Evolutionary conservation across 2,797 vertebrate species (phyloP).

Genomic region (Amblyopsis hoosieri): DNA sequence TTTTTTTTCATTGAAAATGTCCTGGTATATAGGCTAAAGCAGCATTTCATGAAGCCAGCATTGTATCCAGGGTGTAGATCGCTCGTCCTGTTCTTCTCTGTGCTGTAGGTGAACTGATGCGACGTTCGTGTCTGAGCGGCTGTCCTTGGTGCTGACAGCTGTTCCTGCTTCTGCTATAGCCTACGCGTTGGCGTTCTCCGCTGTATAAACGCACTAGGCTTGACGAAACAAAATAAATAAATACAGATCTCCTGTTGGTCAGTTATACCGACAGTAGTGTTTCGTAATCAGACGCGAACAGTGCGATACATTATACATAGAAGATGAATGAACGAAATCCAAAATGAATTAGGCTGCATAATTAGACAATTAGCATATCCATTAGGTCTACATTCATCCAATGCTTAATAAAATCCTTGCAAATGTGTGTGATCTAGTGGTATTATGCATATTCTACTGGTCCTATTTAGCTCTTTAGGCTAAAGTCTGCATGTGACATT

Average conservation of each 20-base stretch:
- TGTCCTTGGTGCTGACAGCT: conserved; percentile 85
- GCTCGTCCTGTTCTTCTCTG: conserved; percentile 30
- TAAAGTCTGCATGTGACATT: background rate
- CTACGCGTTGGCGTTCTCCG: conserved; percentile 60
- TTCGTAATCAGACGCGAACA: conserved; percentile 13
- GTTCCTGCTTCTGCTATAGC: conserved; percentile 69
- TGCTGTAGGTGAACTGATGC: conserved; percentile 45
- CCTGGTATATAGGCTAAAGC: conserved; percentile 8
- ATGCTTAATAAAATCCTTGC: too few species aligned
- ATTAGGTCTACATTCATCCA: too few species aligned
- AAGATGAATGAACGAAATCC: too few species aligned
- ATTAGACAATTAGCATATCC: too few species aligned
- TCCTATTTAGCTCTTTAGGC: too few species aligned
- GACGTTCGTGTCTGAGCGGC: conserved; percentile 58
- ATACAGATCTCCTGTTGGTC: conserved; percentile 31
- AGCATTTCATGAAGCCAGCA: conserved; percentile 13
- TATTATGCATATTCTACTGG: too few species aligned
- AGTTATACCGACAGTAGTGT: background rate
- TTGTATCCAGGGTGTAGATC: conserved; percentile 20
- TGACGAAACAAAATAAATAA: conserved; percentile 26
- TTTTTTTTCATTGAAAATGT: too few species aligned
- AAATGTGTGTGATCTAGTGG: too few species aligned
- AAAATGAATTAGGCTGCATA: too few species aligned
- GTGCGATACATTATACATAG: background rate
- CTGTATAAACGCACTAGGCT: conserved; percentile 6